Percentiles rank a stretch among this genome's conserved stretches.
Conservation (phyloP, 2,888 invertebrate genomes). For the Troides helena region DNA sequence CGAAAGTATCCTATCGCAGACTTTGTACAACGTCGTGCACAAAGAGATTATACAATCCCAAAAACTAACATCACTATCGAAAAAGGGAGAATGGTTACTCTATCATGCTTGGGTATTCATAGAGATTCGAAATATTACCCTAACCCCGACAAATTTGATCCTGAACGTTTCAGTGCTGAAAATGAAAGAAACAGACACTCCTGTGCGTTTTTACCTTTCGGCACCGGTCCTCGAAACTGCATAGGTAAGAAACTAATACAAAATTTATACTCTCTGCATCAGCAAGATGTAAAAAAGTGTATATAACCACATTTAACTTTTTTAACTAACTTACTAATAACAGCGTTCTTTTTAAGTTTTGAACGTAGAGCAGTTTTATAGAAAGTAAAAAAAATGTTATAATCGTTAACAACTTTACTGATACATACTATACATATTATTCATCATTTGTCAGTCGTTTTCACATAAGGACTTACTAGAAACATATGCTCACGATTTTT, state of each 20-base stretch:
- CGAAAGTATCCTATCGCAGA: slow-evolving; percentile 68
- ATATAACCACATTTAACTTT: too few relatives aligned
- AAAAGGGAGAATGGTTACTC: slow-evolving; percentile 48
- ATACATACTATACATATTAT: too few relatives aligned
- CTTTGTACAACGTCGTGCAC: slow-evolving; percentile 53
- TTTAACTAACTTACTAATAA: too few relatives aligned
- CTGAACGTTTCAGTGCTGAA: slow-evolving; percentile 62
- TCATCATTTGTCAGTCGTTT: too few relatives aligned
- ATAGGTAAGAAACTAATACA: slow-evolving; percentile 10
- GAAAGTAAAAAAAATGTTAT: too few relatives aligned
- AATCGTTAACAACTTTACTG: too few relatives aligned
- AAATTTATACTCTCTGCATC: too few relatives aligned
- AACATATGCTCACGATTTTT: too few relatives aligned
- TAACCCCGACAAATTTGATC: slow-evolving; percentile 67
- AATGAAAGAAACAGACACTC: slow-evolving; percentile 43
- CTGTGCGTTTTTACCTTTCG: slow-evolving; percentile 20
- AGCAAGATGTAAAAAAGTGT: too few relatives aligned
- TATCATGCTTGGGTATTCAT: slow-evolving; percentile 61
- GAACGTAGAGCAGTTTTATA: too few relatives aligned
- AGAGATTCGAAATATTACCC: slow-evolving; percentile 63
- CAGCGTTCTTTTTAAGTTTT: too few relatives aligned
- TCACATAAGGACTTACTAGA: too few relatives aligned
- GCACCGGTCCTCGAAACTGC: slow-evolving; percentile 18
- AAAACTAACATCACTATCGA: slow-evolving; percentile 52
- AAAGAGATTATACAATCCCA: slow-evolving; percentile 48